Evolutionary conservation across 2,797 vertebrate species (phyloP).

Genomic region (Bradypodion pumilum): DNA sequence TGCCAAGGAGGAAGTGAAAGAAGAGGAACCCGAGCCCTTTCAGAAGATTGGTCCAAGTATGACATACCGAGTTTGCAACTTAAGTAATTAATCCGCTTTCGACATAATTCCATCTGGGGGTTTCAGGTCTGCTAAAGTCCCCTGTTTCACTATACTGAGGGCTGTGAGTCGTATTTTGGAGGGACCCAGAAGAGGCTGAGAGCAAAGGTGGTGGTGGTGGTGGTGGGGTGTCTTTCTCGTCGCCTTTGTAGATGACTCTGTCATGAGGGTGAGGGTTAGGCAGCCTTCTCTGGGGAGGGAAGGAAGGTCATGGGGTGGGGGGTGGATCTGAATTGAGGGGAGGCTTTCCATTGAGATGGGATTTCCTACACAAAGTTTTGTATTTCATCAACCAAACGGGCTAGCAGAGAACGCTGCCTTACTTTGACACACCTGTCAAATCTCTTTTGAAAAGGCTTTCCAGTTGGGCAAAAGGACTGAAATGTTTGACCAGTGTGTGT

Average conservation of each 20-base stretch:
- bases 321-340: not conserved
- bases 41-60: slow-evolving; percentile 99
- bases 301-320: not conserved
- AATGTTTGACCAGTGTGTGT: no score
- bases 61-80: slow-evolving; percentile 49
- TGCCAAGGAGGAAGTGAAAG: slow-evolving; percentile 92
- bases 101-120: not conserved
- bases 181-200: no score
- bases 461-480: not conserved
- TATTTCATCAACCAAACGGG: no score
- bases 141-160: not conserved
- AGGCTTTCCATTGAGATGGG: no score
- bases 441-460: no score
- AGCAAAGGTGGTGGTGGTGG: no score
- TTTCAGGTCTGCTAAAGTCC: not conserved
- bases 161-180: no score
- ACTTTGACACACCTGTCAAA: no score
- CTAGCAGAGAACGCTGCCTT: no score
- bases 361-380: no score
- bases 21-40: slow-evolving; percentile 93
- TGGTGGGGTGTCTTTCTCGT: no score
- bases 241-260: no score
- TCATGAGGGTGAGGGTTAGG: not conserved
- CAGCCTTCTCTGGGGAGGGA: not conserved
- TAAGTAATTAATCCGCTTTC: slow-evolving; percentile 25